These are phyloP conservation scores for Drosophila stalkeri DNA, from an alignment of 2,888 invertebrate species.

Conservation along the genomic window DNA sequence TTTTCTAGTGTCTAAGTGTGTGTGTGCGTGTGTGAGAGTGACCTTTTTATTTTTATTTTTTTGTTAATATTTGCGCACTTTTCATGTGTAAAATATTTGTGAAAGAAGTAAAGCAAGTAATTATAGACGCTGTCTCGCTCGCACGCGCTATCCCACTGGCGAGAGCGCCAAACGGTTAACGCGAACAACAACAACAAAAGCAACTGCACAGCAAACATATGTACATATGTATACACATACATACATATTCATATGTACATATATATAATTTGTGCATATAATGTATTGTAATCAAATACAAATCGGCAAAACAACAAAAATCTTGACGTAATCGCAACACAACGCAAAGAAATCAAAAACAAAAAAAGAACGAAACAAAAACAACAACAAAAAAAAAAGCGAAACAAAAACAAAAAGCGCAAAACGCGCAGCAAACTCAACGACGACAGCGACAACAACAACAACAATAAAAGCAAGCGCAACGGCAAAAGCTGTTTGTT, in stretches of 20 bases:
- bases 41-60: conserved; percentile 7
- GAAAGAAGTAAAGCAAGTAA: conserved; percentile 56
- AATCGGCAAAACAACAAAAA: conserved; percentile 69
- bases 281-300: conserved; percentile 66
- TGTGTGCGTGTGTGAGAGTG: conserved; percentile 18
- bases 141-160: conserved; percentile 2
- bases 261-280: conserved; percentile 29
- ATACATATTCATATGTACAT: background rate
- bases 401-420: conserved; percentile 34
- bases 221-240: background rate
- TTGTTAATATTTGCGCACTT: conserved; percentile 15
- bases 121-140: conserved; percentile 45
- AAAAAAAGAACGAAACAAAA: background rate
- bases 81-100: conserved; percentile 36
- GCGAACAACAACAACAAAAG: conserved; percentile 29
- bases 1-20: conserved; percentile 18
- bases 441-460: conserved; percentile 19
- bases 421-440: conserved; percentile 29
- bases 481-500: conserved; percentile 54
- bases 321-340: conserved; percentile 74
- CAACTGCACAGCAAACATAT: conserved; percentile 18
- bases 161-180: conserved; percentile 28
- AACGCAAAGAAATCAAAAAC: conserved; percentile 56
- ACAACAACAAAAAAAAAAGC: background rate
- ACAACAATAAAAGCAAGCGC: conserved; percentile 28